phyloP scores from a whole-genome alignment of 2,113 vertebrate species.

The Marcusenius ussheri region DNA sequence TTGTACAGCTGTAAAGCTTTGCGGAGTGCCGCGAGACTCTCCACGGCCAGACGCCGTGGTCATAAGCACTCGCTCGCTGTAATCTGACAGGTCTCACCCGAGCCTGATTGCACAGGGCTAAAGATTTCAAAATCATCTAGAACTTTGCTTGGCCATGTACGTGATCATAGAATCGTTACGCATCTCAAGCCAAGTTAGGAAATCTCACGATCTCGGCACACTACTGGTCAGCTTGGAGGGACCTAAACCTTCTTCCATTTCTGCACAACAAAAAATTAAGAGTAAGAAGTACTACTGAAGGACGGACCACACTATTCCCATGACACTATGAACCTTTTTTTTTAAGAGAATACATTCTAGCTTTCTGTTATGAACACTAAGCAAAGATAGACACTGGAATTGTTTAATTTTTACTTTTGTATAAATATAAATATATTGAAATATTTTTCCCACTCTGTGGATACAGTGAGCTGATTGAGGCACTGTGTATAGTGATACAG shows the following conservation, averaged over 20 bases:
- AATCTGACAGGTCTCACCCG: not conserved
- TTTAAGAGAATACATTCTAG: constrained; percentile 40
- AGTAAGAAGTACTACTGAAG: constrained; percentile 59
- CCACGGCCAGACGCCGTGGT: not conserved
- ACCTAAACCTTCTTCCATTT: constrained; percentile 28
- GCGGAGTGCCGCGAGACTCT: not conserved
- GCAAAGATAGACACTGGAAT: constrained; percentile 68
- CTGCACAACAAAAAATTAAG: constrained; percentile 31
- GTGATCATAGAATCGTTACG: not conserved
- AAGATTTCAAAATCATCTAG: not conserved
- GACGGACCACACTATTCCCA: constrained; percentile 28
- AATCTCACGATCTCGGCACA: constrained; percentile 2
- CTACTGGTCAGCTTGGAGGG: constrained; percentile 6
- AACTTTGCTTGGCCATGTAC: not conserved
- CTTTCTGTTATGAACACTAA: constrained; percentile 58
- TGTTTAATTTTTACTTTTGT: constrained; percentile 44
- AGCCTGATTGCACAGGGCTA: not conserved
- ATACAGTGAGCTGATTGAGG: constrained; percentile 44
- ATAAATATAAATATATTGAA: constrained; percentile 49
- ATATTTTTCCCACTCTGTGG: constrained; percentile 35
- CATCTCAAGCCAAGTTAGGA: not conserved
- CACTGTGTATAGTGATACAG: constrained; percentile 53
- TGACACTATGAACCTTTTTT: constrained; percentile 36
- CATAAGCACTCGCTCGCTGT: not conserved
- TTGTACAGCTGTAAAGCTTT: not conserved